Percentiles rank a stretch among this genome's conserved stretches.
Conservation (phyloP, 2,797 vertebrate species). For the Corythornis leucogaster region DNA sequence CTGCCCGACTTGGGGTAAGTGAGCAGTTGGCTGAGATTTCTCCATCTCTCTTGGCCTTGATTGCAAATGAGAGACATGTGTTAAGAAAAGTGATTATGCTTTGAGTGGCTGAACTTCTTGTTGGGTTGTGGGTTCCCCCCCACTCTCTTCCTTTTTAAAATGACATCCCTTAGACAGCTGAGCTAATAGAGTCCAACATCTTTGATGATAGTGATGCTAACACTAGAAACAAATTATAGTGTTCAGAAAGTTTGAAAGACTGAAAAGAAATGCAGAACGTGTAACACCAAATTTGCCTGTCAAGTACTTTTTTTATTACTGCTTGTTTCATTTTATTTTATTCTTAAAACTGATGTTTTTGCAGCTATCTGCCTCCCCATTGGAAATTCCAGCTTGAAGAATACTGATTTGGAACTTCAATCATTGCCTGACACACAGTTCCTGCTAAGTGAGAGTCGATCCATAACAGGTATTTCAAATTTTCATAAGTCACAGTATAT, state of each 20-base stretch:
- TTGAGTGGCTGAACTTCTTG: slow-evolving; percentile 61
- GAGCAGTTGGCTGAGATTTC: neutral
- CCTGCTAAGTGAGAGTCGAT: slow-evolving; percentile 71
- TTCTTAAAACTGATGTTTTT: slow-evolving; percentile 79
- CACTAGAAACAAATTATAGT: slow-evolving; percentile 82
- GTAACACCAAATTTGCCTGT: slow-evolving; percentile 84
- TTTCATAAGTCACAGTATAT: slow-evolving; percentile 82
- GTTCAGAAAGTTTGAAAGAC: slow-evolving; percentile 82
- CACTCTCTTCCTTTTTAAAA: slow-evolving; percentile 50
- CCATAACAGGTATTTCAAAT: slow-evolving; percentile 82
- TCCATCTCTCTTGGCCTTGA: slow-evolving; percentile 18
- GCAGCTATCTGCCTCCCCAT: slow-evolving; percentile 73
- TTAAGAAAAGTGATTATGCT: slow-evolving; percentile 56
- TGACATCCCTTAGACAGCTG: slow-evolving; percentile 65
- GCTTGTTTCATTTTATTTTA: slow-evolving; percentile 82
- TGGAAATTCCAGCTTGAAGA: slow-evolving; percentile 75
- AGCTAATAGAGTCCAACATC: slow-evolving; percentile 79
- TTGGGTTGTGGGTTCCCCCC: neutral
- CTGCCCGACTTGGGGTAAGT: neutral
- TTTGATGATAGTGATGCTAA: slow-evolving; percentile 75
- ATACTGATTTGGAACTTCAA: slow-evolving; percentile 79
- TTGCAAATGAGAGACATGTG: slow-evolving; percentile 19
- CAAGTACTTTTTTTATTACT: slow-evolving; percentile 78
- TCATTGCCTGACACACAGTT: slow-evolving; percentile 73
- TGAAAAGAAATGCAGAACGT: slow-evolving; percentile 77